phyloP scores from a whole-genome alignment of 2,797 vertebrate genomes.

The Periophthalmus magnuspinnatus region DNA sequence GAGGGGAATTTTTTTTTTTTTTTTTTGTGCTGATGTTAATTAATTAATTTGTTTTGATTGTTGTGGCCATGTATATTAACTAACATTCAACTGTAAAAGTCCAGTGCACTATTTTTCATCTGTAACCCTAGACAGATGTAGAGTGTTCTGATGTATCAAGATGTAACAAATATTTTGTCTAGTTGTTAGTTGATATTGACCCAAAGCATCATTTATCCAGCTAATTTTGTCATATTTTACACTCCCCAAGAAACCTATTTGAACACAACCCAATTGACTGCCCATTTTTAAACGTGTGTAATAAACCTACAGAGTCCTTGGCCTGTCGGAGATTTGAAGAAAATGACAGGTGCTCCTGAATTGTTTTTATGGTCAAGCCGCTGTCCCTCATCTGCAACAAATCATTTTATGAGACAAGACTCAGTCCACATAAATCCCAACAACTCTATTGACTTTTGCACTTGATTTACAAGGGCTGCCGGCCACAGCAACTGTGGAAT shows the following conservation, averaged over 20 bases:
- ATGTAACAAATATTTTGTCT: neutral
- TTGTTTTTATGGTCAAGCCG: slow-evolving; percentile 57
- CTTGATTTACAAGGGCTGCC: slow-evolving; percentile 61
- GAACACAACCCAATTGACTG: neutral
- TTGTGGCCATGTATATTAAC: too few species aligned
- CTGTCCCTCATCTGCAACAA: slow-evolving; percentile 59
- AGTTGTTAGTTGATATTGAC: neutral
- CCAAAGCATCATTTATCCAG: neutral
- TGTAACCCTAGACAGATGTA: neutral
- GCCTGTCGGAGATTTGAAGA: slow-evolving; percentile 51
- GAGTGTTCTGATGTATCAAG: neutral
- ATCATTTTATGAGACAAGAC: slow-evolving; percentile 63
- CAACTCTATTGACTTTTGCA: slow-evolving; percentile 69
- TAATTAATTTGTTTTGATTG: too few species aligned
- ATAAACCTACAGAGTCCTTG: slow-evolving; percentile 36
- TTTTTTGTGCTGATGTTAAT: too few species aligned
- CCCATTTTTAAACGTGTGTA: slow-evolving; percentile 21
- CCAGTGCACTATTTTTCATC: neutral
- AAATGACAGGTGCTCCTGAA: slow-evolving; percentile 57
- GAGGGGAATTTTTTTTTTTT: too few species aligned
- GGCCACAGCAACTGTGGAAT: slow-evolving; percentile 41
- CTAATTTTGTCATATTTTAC: neutral
- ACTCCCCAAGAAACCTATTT: neutral
- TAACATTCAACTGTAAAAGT: too few species aligned
- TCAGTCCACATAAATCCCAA: slow-evolving; percentile 68